Evolutionary conservation across 2,797 vertebrate species (phyloP), one percentile per base, ranked within the genome.

Genomic region (Poecilia velifera): DNA sequence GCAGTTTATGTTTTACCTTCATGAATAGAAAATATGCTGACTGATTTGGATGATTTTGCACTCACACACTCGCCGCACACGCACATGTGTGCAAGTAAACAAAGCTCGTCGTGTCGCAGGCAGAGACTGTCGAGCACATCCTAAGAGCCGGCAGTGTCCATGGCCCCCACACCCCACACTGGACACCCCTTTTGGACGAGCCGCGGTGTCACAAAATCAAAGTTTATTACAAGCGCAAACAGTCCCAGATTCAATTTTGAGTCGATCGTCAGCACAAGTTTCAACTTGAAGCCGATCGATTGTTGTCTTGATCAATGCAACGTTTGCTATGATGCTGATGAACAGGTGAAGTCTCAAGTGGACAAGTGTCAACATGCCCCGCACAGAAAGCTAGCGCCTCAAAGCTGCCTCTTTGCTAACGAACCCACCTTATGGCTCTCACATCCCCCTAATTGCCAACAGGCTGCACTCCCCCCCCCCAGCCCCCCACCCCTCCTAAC

Each of bases 1-100:
- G 86, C 93, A 94, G 89, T 93, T 94, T 94, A 92, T 92, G 88
- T 94, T 89, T 92, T 94, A 93, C 91, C 91, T 94, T 93, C 87
- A 85, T 92, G 90, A 93, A 94, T 91, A 91, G 92, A 93, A 92
- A 94, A 93, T 93, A 93, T 93, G 92, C 91, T 88, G 83, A 90
- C 72, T 76, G 85, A 74, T 86, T 85, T 76, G 81, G 86, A 83
- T 1, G 73, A 62, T 55, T 87, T 77, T 89, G 86, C 84, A 87
- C 72, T 49, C 6, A 34, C 64, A 62, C 82, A 77, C 71, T 43
- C 83, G 73, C 68, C 9, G 49, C 8, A 75, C 62, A 6, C 51
- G 74, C 77, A 72, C 28, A 45, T 62, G 39, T 25, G 41, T 25
- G 72, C 53, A 55, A 77, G 75, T 46, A 77, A 78, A 66, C 34